These are phyloP conservation scores for Amblyjoppa fuscipennis DNA, from an alignment of 2,888 invertebrate species.

Conservation along the genomic window DNA sequence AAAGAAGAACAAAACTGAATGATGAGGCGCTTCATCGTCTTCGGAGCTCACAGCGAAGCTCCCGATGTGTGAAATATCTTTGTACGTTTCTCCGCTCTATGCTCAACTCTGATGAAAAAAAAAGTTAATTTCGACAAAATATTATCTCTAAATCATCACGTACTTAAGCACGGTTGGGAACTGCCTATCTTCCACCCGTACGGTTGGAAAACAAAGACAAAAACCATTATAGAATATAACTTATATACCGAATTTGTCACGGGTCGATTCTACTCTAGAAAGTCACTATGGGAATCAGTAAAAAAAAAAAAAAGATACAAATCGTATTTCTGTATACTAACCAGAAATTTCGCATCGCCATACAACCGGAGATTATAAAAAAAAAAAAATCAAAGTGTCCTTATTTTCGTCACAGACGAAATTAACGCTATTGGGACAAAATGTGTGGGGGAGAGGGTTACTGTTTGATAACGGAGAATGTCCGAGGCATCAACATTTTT, in stretches of 20 bases:
- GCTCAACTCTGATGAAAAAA: slow-evolving; percentile 22
- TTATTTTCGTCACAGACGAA: slow-evolving; percentile 69
- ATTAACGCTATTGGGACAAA: slow-evolving; percentile 55
- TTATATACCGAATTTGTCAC: slow-evolving; percentile 19
- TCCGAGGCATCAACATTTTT: slow-evolving; percentile 12
- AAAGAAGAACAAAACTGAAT: slow-evolving; percentile 27
- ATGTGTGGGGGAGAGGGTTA: background rate
- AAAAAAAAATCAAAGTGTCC: slow-evolving; percentile 66
- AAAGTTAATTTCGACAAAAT: background rate
- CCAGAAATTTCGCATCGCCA: slow-evolving; percentile 34
- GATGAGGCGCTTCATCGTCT: slow-evolving; percentile 20
- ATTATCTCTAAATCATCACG: slow-evolving; percentile 23
- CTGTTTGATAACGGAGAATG: slow-evolving; percentile 28
- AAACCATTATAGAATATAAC: slow-evolving; percentile 25
- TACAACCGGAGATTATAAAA: slow-evolving; percentile 40
- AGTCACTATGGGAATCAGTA: slow-evolving; percentile 52
- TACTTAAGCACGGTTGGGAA: slow-evolving; percentile 35
- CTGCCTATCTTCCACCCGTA: slow-evolving; percentile 23
- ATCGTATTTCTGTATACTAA: slow-evolving; percentile 32
- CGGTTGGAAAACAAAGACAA: background rate
- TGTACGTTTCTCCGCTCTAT: slow-evolving; percentile 7
- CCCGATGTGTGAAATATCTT: slow-evolving; percentile 7
- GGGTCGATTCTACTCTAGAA: slow-evolving; percentile 45
- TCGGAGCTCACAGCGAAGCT: slow-evolving; percentile 14
- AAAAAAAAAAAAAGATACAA: background rate